phyloP scores from a whole-genome alignment of 2,888 invertebrate species.

The Linhomoeus sp. region DNA sequence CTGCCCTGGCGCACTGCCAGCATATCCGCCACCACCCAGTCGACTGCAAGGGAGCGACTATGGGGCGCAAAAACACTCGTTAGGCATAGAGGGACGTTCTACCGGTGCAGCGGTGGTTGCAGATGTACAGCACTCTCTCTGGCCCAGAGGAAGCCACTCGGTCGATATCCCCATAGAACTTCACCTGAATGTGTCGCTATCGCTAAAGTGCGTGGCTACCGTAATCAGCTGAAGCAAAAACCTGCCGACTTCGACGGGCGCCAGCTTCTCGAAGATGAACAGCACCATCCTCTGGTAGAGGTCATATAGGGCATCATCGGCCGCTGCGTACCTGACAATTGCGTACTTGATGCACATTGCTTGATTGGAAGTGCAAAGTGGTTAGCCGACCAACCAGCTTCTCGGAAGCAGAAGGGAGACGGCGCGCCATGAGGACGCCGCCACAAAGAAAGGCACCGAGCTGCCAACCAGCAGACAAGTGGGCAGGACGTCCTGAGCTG shows the following conservation, averaged over 20 bases:
- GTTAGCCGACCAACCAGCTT: too few species aligned
- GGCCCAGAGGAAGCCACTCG: conserved; percentile 23
- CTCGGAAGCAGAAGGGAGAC: too few species aligned
- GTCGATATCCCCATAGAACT: conserved; percentile 31
- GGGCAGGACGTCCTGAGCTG: too few species aligned
- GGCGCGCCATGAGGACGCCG: conserved; percentile 16
- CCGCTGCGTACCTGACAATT: conserved; percentile 20
- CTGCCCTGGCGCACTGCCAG: conserved; percentile 31
- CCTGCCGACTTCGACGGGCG: conserved; percentile 28
- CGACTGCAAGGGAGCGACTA: conserved; percentile 26
- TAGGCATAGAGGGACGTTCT: too few species aligned
- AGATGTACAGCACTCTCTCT: conserved; percentile 34
- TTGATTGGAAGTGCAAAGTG: too few species aligned
- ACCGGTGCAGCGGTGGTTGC: conserved; percentile 33
- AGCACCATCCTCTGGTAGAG: conserved; percentile 32
- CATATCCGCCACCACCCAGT: conserved; percentile 35
- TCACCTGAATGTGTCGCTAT: conserved; percentile 22
- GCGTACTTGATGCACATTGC: too few species aligned
- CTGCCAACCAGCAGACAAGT: conserved; percentile 11
- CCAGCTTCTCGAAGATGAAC: conserved; percentile 32
- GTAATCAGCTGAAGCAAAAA: conserved; percentile 27
- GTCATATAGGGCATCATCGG: conserved; percentile 32
- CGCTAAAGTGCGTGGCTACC: conserved; percentile 7
- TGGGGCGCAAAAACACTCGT: too few species aligned
- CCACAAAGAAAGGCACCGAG: conserved; percentile 20